Conservation (phyloP, 2,113 vertebrate species). For the Sarotherodon lohbergeri region DNA sequence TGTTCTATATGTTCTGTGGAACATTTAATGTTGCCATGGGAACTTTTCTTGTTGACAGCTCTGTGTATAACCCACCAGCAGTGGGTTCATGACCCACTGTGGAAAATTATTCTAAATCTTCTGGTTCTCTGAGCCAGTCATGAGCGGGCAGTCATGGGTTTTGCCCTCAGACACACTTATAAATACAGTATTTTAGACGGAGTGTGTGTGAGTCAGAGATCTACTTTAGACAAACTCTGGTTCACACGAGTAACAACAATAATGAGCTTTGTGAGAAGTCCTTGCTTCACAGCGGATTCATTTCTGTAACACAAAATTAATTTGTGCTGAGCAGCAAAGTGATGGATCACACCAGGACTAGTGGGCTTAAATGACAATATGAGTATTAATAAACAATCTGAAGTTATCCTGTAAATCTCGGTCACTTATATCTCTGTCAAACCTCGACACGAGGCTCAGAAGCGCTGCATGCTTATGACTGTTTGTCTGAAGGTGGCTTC, state of each 20-base stretch:
- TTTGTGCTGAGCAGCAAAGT: neutral
- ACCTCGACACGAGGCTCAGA: neutral
- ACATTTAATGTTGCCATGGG: neutral
- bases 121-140: neutral
- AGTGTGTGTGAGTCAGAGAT: neutral
- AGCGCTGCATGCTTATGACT: neutral
- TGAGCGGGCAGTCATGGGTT: conserved; percentile 9
- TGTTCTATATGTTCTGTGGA: neutral
- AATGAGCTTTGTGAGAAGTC: neutral
- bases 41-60: neutral
- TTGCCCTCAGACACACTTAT: neutral
- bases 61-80: neutral
- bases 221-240: neutral
- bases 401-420: neutral
- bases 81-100: neutral
- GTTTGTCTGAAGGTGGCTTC: neutral
- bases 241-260: neutral
- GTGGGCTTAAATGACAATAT: neutral
- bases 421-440: neutral
- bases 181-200: neutral
- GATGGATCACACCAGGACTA: neutral
- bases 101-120: neutral
- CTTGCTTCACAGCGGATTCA: neutral
- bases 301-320: neutral
- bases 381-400: neutral